Evolutionary conservation across 2,113 vertebrate species (phyloP), one percentile per base, ranked within the genome.

Genomic region (Vidua macroura): DNA sequence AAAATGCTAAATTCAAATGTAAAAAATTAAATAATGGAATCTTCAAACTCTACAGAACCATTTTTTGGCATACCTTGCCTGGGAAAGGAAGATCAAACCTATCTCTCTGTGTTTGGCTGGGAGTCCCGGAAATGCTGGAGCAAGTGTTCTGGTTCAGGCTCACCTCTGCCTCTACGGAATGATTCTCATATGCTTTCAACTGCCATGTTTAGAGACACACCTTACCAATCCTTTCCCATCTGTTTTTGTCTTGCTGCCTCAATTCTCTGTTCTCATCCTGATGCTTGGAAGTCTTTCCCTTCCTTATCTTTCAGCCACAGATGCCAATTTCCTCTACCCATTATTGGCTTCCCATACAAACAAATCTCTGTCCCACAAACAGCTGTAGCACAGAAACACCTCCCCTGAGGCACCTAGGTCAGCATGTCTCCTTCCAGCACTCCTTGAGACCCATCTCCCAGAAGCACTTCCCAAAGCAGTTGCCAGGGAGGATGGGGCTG

Each of bases 1-100:
- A 96, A 84, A 91, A 88, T 21, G 43, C 90, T 92, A 90, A 89
- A 95, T 95, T 81, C 83, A 97, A 95, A 72, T 48, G 74, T 79
- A 52, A 74, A 90, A 83, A 79, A 11, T 0, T 0, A 84, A 84
- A 33, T 41, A 56, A 79, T 3, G 3, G n/a, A 72, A 69, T 69
- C 46, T 75, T 82, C 74, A 66, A 52, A 51, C 52, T 13, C 30
- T 9, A 52, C 11, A 41, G 37, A 70, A 70, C 8, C 7, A 55
- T 43, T 66, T 82, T 73, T 70, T 55, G 14, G 51, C 31, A 7
- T 18, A 48, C 15, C 7, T 66, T 28, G 44, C 37, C 49, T 69
- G 48, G 59, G 69, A 92, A 55, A 76, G 37, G 25, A 91, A 86
- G 23, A 78, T 9, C 7, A 44, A 92, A 52, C 9, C 25, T 44